Evolutionary conservation across 1,140 invertebrate species (phyloP).

Genomic region (Drosophila mojavensis): DNA sequence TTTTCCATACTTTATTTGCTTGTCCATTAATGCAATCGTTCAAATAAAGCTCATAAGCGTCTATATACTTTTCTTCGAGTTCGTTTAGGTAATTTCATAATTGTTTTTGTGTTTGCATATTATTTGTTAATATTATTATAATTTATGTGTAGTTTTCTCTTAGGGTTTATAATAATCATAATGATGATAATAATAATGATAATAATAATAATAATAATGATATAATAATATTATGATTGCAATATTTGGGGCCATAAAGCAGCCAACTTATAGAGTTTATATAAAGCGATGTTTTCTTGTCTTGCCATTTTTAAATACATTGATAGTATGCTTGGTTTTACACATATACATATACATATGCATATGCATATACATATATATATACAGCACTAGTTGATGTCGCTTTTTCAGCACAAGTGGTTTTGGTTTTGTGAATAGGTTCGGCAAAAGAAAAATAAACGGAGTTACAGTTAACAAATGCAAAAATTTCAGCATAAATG

Average conservation of each 20-base stretch:
- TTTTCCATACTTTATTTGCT: constrained; percentile 66
- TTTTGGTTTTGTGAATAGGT: not conserved
- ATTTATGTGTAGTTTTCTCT: constrained; percentile 20
- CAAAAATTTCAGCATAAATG: constrained; percentile 43
- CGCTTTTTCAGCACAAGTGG: constrained; percentile 28
- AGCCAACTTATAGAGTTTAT: constrained; percentile 47
- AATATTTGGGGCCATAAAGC: constrained; percentile 17
- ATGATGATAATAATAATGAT: constrained; percentile 24
- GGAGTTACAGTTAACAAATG: constrained; percentile 45
- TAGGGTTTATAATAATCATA: constrained; percentile 5
- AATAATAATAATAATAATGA: constrained; percentile 20
- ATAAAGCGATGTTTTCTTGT: constrained; percentile 55
- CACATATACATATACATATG: constrained; percentile 29
- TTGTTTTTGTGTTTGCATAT: constrained; percentile 20
- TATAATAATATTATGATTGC: constrained; percentile 49
- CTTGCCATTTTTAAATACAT: constrained; percentile 14
- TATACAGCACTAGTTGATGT: constrained; percentile 28
- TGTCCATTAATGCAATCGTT: constrained; percentile 61
- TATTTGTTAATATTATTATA: constrained; percentile 5
- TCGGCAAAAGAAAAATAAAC: constrained; percentile 9
- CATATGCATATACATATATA: constrained; percentile 35
- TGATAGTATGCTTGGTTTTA: constrained; percentile 50
- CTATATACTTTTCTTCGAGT: constrained; percentile 71
- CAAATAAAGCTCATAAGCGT: constrained; percentile 83
- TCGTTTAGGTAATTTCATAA: constrained; percentile 4